Percentiles rank a stretch among this genome's conserved stretches.
These are phyloP conservation scores for Drosophila equinoxialis DNA, from an alignment of 1,140 invertebrate genomes.

Conservation along the genomic window DNA sequence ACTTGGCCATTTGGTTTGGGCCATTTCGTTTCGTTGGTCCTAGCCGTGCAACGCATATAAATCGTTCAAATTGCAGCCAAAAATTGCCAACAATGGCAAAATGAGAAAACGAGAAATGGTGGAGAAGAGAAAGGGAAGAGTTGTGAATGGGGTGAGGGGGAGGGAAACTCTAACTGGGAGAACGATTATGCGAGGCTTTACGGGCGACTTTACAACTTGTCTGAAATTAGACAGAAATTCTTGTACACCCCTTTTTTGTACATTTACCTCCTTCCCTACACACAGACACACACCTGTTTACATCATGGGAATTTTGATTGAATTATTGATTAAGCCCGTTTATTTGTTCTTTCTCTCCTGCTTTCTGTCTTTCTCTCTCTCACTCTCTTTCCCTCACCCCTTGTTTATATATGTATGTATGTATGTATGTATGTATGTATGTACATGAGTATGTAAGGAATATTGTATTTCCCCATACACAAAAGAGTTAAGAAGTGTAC, in stretches of 20 bases:
- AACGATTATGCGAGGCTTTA: slow-evolving; percentile 28
- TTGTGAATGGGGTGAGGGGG: neutral
- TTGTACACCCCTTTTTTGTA: slow-evolving; percentile 11
- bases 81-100: neutral
- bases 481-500: neutral
- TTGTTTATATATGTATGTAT: neutral
- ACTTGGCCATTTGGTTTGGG: slow-evolving; percentile 54
- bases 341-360: slow-evolving; percentile 6
- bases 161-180: neutral
- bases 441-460: neutral
- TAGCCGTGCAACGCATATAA: slow-evolving; percentile 59
- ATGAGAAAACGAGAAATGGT: neutral
- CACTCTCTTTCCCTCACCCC: neutral
- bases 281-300: neutral
- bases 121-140: neutral
- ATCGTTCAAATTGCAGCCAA: slow-evolving; percentile 47
- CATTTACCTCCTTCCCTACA: neutral
- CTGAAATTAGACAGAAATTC: slow-evolving; percentile 55
- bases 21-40: slow-evolving; percentile 34
- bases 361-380: neutral
- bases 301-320: slow-evolving; percentile 10
- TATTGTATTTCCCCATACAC: slow-evolving; percentile 3
- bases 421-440: too few species aligned
- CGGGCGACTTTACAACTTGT: slow-evolving; percentile 42
- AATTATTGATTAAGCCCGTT: slow-evolving; percentile 9